Evolutionary conservation across 2,888 invertebrate genomes (phyloP), one percentile per base, ranked within the genome.

Genomic region (Xestia ashworthii): DNA sequence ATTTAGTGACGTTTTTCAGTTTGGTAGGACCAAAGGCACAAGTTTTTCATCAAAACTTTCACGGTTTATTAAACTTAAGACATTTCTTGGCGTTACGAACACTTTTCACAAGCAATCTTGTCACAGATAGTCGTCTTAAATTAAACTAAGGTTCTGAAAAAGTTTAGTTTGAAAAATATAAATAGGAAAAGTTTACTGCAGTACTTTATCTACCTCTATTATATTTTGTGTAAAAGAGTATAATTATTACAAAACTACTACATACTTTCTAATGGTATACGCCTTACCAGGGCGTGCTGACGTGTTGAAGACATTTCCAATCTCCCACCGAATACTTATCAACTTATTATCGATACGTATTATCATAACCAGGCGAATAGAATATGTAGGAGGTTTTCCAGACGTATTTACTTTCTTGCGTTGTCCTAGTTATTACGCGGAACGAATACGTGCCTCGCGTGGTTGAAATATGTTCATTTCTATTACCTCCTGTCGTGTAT

Each of bases 361-460:
- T 69, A 80, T 82, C 78, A 84, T 82, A 85, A 85, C 82, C 80
- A 80, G 78, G 73, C 67, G 80, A 80, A 84, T 74, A 76, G 69
- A 84, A 85, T 84, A 75, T 78, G 82, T 68, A 85, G 80, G 72
- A 79, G 85, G 73, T 80, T 74, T 76, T 68, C 81, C 64, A 83
- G 69, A 55, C 71, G 58, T 85, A 85, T 85, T 89, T 89, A 87
- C 85, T 86, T 87, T 84, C 77, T 76, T 77, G 71, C 82, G 88
- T 84, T 88, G 90, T 89, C 86, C 87, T 83, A 87, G 88, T 89
- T 90, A 88, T 86, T 87, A 87, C 83, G 81, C 81, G 83, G 86
- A 84, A 88, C 78, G 83, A 74, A 76, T 83, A 91, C 91, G 91
- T 91, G 91, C 85, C 85, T 81, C 25, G 89, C 76, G 84, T 90